Evolutionary conservation across 2,113 vertebrate genomes (phyloP).

Genomic region (Mesembrinibis cayennensis): DNA sequence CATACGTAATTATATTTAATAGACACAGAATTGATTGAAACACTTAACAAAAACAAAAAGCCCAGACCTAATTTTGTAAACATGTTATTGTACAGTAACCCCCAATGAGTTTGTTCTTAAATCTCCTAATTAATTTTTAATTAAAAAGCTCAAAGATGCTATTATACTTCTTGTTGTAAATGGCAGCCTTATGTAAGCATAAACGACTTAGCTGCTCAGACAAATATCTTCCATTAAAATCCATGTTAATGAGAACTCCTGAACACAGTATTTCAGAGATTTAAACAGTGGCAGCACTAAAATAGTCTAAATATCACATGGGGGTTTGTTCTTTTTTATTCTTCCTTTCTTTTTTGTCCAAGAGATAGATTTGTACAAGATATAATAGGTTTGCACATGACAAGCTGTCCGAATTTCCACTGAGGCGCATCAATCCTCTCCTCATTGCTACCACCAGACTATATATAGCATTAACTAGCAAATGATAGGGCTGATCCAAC

Average conservation of each 20-base stretch:
- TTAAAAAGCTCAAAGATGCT: conserved; percentile 81
- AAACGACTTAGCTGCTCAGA: conserved; percentile 23
- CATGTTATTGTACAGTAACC: conserved; percentile 81
- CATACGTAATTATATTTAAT: conserved; percentile 80
- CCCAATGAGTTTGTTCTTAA: conserved; percentile 79
- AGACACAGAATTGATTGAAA: conserved; percentile 80
- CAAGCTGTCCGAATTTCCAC: not conserved
- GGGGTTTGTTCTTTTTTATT: not conserved
- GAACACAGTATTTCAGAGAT: not conserved
- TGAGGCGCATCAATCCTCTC: not conserved
- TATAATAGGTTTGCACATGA: not conserved
- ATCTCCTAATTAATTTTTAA: conserved; percentile 85
- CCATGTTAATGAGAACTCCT: conserved; percentile 31
- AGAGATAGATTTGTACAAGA: not conserved
- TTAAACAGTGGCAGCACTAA: not conserved
- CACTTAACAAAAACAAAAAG: conserved; percentile 76
- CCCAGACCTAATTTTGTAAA: conserved; percentile 78
- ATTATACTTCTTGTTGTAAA: conserved; percentile 69
- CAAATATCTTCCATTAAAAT: conserved; percentile 63
- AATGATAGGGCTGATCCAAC: not conserved
- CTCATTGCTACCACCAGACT: not conserved
- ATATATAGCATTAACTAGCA: not conserved
- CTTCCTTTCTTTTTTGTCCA: not conserved
- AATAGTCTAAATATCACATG: not conserved
- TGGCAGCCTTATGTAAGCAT: conserved; percentile 63